Conservation (phyloP, 2,113 vertebrate genomes). For the Carollia perspicillata region DNA sequence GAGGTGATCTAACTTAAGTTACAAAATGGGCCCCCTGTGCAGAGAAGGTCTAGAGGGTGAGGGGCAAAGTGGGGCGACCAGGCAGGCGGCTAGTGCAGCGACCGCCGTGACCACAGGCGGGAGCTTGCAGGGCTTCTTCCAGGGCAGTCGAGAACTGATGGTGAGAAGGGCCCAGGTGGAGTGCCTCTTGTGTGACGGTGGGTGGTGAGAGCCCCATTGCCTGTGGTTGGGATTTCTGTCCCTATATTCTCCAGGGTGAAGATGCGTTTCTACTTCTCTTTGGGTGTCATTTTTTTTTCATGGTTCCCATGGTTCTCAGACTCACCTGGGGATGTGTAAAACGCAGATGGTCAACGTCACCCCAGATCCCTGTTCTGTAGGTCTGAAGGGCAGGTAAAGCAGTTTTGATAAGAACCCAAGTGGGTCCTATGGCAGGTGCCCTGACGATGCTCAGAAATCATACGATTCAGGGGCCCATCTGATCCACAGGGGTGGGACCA, state of each 20-base stretch:
- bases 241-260: not conserved
- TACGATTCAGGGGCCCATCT: not conserved
- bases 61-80: not conserved
- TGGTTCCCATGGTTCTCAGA: not conserved
- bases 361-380: not conserved
- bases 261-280: not conserved
- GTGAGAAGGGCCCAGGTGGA: not conserved
- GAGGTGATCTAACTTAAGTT: not conserved
- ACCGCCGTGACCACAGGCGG: not conserved
- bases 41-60: not conserved
- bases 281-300: not conserved
- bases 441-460: not conserved
- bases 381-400: not conserved
- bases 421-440: not conserved
- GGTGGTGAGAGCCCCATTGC: accelerated
- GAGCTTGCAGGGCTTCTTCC: not conserved
- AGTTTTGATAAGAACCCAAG: not conserved
- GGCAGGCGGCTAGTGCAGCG: not conserved
- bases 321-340: not conserved
- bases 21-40: not conserved
- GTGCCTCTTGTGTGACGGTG: not conserved
- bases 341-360: not conserved
- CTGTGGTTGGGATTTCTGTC: not conserved
- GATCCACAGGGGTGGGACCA: not conserved
- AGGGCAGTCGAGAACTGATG: not conserved